Evolutionary conservation across 2,797 vertebrate species (phyloP).

Genomic region (Acanthis flammea): DNA sequence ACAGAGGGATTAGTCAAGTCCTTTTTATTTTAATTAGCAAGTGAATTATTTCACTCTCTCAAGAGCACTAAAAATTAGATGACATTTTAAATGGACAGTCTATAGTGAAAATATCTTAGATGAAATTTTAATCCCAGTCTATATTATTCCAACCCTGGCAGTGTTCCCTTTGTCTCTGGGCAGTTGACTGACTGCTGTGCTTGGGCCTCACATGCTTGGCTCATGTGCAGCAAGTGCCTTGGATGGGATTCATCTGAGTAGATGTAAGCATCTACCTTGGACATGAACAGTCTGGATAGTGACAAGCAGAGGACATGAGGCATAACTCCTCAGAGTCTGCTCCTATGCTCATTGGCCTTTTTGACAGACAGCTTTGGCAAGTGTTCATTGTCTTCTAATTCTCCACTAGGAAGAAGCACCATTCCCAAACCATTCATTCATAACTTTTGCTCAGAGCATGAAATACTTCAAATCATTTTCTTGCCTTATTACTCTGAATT

Average conservation of each 20-base stretch:
- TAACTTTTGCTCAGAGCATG: neutral
- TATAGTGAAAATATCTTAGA: neutral
- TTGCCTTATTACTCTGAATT: neutral
- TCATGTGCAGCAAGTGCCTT: neutral
- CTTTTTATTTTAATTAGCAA: neutral
- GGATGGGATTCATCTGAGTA: neutral
- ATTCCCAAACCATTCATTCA: neutral
- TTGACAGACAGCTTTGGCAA: neutral
- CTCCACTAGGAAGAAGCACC: neutral
- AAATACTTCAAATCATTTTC: neutral
- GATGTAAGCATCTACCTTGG: neutral
- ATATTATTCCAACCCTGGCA: neutral
- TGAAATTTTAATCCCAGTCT: neutral
- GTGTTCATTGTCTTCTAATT: neutral
- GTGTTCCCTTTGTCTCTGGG: neutral
- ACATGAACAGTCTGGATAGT: neutral
- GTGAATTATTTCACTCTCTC: constrained; percentile 1
- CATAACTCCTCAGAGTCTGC: neutral
- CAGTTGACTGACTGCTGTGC: neutral
- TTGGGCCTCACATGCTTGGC: neutral
- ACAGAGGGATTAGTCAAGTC: neutral
- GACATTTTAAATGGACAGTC: constrained; percentile 1
- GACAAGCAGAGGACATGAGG: neutral
- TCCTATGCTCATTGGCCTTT: neutral
- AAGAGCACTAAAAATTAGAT: neutral